Evolutionary conservation across 2,113 vertebrate genomes (phyloP).

Genomic region (Litocranius walleri): DNA sequence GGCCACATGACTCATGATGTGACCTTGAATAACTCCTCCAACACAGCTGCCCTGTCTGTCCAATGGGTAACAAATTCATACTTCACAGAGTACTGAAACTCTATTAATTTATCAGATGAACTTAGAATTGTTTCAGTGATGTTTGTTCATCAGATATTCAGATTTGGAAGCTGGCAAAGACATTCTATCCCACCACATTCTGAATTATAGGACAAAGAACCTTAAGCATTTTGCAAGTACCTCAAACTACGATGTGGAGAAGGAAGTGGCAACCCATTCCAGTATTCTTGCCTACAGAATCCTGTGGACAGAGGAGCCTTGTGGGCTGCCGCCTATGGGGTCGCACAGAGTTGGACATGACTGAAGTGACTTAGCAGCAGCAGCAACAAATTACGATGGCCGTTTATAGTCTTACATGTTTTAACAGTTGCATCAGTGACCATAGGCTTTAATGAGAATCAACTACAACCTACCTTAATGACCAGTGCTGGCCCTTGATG

Average conservation of each 20-base stretch:
- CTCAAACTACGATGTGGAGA: neutral
- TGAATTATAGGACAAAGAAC: neutral
- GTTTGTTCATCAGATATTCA: neutral
- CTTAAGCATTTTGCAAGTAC: neutral
- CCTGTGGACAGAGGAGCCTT: no score
- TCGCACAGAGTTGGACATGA: no score
- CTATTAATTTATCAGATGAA: neutral
- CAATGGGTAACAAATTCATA: neutral
- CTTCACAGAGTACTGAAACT: neutral
- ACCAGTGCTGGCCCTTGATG: neutral
- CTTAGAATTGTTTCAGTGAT: neutral
- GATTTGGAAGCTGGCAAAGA: neutral
- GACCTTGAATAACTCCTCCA: conserved; percentile 16
- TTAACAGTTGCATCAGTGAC: neutral
- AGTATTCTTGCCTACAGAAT: no score
- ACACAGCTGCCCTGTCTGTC: neutral
- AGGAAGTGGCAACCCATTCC: no score
- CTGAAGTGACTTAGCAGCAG: no score
- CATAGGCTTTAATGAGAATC: neutral
- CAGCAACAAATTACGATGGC: neutral
- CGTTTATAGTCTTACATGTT: neutral
- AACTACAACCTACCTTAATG: neutral
- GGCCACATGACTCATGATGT: neutral
- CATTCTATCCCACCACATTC: neutral
- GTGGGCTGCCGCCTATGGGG: no score